A percentile compares a stretch with the other conserved stretches of the same genome.
phyloP scores from a whole-genome alignment of 2,888 invertebrate species.

The Hedychridium roseum region DNA sequence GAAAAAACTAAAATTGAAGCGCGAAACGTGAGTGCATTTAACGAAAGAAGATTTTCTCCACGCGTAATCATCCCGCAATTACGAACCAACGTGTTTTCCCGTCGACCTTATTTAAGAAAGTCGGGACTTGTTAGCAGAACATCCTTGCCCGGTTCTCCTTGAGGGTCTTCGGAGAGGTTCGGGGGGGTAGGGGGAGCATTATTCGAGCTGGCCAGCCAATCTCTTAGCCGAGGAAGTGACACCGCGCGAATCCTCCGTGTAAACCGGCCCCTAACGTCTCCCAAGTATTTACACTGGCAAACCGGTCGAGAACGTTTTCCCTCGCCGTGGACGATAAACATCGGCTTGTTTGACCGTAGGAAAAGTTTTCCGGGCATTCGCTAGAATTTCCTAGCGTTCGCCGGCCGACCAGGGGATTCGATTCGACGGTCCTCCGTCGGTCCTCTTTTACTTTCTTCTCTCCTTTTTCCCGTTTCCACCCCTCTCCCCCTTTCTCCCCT shows the following conservation, averaged over 20 bases:
- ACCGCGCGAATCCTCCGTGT: slow-evolving; percentile 8
- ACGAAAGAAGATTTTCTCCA: too few relatives aligned
- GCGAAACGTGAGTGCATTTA: too few relatives aligned
- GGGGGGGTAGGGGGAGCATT: too few relatives aligned
- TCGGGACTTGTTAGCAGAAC: too few relatives aligned
- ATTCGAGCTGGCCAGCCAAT: too few relatives aligned
- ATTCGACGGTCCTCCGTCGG: slow-evolving; percentile 15
- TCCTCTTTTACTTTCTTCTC: slow-evolving; percentile 19
- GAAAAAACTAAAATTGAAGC: too few relatives aligned
- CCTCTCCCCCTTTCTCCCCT: background rate
- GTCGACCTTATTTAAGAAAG: too few relatives aligned
- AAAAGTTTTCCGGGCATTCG: slow-evolving; percentile 14
- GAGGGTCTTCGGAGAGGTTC: too few relatives aligned
- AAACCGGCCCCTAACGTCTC: slow-evolving; percentile 20
- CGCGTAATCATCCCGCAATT: too few relatives aligned
- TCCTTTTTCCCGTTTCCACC: background rate
- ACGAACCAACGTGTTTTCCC: too few relatives aligned
- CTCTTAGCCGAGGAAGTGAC: too few relatives aligned
- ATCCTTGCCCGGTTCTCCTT: too few relatives aligned
- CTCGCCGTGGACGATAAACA: slow-evolving; percentile 28
- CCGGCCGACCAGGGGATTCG: slow-evolving; percentile 14
- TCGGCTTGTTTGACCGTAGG: slow-evolving; percentile 28
- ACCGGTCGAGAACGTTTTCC: slow-evolving; percentile 1
- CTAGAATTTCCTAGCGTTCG: background rate
- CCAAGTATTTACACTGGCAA: slow-evolving; percentile 19